Evolutionary conservation across 2,888 invertebrate species (phyloP).

Genomic region (Branchellion lobata): DNA sequence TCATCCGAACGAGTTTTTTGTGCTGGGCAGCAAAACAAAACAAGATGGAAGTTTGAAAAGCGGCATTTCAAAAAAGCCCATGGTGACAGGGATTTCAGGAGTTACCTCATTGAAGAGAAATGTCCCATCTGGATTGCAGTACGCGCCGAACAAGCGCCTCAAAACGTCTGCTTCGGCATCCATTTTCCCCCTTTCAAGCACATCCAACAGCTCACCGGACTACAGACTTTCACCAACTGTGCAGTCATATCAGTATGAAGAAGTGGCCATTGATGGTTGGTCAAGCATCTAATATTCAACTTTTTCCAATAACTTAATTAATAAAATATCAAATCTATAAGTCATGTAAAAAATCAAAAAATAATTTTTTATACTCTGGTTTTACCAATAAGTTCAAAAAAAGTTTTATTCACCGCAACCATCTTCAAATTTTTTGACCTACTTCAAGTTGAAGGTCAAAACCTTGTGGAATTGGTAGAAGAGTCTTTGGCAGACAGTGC

Average conservation of each 20-base stretch:
- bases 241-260: conserved; percentile 59
- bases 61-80: neutral
- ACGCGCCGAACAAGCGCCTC: conserved; percentile 12
- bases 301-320: neutral
- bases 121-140: conserved; percentile 32
- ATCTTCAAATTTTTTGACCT: no score
- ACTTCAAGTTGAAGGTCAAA: conserved; percentile 75
- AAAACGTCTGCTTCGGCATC: neutral
- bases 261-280: conserved; percentile 70
- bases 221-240: conserved; percentile 54
- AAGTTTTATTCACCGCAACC: no score
- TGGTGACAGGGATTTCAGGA: conserved; percentile 35
- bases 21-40: conserved; percentile 58
- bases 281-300: conserved; percentile 1
- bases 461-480: conserved; percentile 74
- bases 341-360: no score
- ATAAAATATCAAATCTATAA: no score
- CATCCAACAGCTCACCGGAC: neutral
- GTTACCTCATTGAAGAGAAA: conserved; percentile 10
- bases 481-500: conserved; percentile 77
- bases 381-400: no score
- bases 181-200: neutral
- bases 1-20: conserved; percentile 62
- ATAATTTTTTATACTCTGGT: no score
- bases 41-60: neutral